A percentile compares a stretch with the other conserved stretches of the same genome.
Evolutionary conservation across 1,140 invertebrate species (phyloP).

Genomic region (Bradynema listronoti): DNA sequence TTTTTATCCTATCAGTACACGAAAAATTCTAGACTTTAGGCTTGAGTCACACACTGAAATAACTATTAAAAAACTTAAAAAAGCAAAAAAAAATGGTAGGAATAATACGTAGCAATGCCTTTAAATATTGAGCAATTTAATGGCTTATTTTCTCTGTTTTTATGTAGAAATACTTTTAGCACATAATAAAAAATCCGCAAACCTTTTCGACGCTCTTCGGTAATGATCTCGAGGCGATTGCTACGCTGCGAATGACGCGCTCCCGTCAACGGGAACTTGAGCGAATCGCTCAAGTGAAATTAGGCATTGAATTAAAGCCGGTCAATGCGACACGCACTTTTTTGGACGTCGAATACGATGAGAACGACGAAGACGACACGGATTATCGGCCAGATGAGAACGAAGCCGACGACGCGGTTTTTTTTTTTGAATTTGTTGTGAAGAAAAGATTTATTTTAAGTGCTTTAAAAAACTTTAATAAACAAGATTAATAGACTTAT

Average conservation of each 20-base stretch:
- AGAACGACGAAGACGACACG: constrained; percentile 37
- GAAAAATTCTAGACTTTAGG: background rate
- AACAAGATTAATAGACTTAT: background rate
- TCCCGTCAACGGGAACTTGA: constrained; percentile 30
- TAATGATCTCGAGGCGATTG: constrained; percentile 36
- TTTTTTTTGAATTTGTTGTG: background rate
- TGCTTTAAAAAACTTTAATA: constrained; percentile 2
- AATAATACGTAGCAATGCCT: constrained; percentile 1
- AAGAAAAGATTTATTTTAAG: constrained; percentile 1
- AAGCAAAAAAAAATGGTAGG: background rate
- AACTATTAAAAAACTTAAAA: background rate
- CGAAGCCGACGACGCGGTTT: constrained; percentile 19
- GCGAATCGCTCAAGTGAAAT: constrained; percentile 20
- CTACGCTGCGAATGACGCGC: constrained; percentile 35
- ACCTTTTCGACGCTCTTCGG: constrained; percentile 30
- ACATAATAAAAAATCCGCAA: constrained; percentile 41
- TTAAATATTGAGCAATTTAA: background rate
- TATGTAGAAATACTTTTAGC: constrained; percentile 13
- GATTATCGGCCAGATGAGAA: constrained; percentile 23
- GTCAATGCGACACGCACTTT: constrained; percentile 22
- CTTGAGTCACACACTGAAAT: too few relatives aligned
- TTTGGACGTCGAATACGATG: constrained; percentile 33
- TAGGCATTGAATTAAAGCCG: constrained; percentile 28
- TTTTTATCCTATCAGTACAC: background rate
- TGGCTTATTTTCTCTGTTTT: background rate